A percentile compares a stretch with the other conserved stretches of the same genome.
Conservation (phyloP, 2,113 vertebrate genomes). For the Microcebus murinus region DNA sequence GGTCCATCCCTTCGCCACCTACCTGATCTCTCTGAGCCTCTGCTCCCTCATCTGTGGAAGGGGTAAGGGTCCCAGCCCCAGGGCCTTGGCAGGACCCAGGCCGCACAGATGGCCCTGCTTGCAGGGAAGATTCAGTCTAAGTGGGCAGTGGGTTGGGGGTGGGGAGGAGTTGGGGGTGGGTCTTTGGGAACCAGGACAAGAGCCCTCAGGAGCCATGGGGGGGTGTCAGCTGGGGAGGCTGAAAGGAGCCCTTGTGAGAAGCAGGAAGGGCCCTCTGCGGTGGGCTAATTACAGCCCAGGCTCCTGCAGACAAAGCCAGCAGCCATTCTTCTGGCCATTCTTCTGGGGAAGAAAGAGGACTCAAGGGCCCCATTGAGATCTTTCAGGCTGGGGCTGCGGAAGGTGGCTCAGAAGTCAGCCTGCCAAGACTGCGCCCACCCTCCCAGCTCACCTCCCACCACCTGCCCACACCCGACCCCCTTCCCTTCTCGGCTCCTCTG, state of each 20-base stretch:
- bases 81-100: background rate
- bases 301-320: slow-evolving; percentile 53
- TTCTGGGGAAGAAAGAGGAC: background rate
- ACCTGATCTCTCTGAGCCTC: background rate
- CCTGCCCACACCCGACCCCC: background rate
- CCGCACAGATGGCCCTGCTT: background rate
- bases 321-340: background rate
- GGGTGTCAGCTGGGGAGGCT: background rate
- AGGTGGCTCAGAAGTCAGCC: background rate
- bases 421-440: background rate
- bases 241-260: slow-evolving; percentile 45
- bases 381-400: background rate
- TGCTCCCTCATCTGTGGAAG: background rate
- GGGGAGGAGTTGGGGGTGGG: background rate
- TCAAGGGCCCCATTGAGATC: background rate
- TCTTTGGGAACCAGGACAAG: background rate
- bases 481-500: background rate
- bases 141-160: background rate
- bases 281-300: slow-evolving; percentile 35
- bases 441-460: background rate
- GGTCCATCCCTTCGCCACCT: background rate
- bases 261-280: background rate
- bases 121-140: background rate
- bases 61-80: background rate
- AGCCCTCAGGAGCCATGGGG: background rate